These are phyloP conservation scores for Leptonema lineaticorne DNA, from an alignment of 1,140 invertebrate genomes.

Conservation along the genomic window DNA sequence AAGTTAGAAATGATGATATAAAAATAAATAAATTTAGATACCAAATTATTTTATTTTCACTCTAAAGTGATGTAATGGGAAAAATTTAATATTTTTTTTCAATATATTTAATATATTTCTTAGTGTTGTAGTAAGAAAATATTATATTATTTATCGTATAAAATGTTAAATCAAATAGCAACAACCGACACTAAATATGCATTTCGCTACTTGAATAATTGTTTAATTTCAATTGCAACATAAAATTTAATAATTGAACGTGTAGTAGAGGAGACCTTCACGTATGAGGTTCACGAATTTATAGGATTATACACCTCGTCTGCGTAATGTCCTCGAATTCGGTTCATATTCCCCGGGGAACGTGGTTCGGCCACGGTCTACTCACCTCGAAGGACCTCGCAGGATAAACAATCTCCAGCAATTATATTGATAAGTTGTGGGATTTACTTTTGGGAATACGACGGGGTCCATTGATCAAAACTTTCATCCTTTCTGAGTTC, in stretches of 20 bases:
- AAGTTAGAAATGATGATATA: too few species aligned
- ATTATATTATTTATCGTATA: too few species aligned
- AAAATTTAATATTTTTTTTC: too few species aligned
- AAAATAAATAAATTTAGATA: too few species aligned
- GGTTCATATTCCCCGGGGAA: conserved; percentile 5
- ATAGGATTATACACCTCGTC: neutral
- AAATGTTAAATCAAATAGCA: neutral
- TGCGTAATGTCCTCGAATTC: neutral
- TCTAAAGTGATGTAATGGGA: too few species aligned
- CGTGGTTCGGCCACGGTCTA: conserved; percentile 13
- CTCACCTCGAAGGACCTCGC: conserved; percentile 26
- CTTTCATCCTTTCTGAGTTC: neutral
- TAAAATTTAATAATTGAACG: neutral
- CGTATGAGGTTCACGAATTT: neutral
- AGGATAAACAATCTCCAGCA: conserved; percentile 34
- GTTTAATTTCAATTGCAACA: conserved; percentile 12
- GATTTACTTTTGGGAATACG: conserved; percentile 28
- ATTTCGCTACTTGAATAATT: neutral
- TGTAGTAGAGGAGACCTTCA: neutral
- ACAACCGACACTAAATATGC: neutral
- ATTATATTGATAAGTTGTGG: conserved; percentile 35
- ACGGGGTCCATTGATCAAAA: neutral
- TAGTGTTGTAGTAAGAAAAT: too few species aligned
- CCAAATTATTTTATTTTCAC: too few species aligned
- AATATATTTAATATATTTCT: too few species aligned